phyloP scores from a whole-genome alignment of 2,113 vertebrate genomes.

The Propithecus coquereli region DNA sequence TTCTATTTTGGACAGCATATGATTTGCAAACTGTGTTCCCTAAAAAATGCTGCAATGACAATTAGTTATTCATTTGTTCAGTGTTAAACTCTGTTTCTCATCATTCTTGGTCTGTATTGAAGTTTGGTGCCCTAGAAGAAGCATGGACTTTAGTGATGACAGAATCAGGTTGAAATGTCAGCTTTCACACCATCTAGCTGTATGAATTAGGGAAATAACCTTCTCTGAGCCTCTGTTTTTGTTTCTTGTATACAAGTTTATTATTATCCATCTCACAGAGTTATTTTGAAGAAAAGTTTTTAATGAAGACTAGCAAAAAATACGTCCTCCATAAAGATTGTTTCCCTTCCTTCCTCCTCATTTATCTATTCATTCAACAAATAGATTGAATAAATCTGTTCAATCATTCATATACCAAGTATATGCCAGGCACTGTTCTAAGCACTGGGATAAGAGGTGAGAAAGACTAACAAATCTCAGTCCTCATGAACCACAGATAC shows the following conservation, averaged over 20 bases:
- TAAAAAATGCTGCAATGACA: neutral
- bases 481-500: neutral
- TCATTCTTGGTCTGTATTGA: neutral
- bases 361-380: neutral
- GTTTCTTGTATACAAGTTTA: neutral
- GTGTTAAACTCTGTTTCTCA: neutral
- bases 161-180: neutral
- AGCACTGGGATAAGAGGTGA: neutral
- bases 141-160: neutral
- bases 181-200: neutral
- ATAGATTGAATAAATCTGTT: too few species aligned
- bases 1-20: neutral
- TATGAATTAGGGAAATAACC: neutral
- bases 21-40: neutral
- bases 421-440: neutral
- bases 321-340: neutral
- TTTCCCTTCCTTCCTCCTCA: neutral
- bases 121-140: neutral
- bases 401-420: too few species aligned
- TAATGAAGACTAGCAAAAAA: neutral
- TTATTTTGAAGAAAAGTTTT: neutral
- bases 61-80: neutral
- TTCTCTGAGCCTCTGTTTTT: neutral
- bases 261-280: neutral
- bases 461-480: neutral